Evolutionary conservation across 2,888 invertebrate genomes (phyloP).

Genomic region (Entomobrya multifasciata): DNA sequence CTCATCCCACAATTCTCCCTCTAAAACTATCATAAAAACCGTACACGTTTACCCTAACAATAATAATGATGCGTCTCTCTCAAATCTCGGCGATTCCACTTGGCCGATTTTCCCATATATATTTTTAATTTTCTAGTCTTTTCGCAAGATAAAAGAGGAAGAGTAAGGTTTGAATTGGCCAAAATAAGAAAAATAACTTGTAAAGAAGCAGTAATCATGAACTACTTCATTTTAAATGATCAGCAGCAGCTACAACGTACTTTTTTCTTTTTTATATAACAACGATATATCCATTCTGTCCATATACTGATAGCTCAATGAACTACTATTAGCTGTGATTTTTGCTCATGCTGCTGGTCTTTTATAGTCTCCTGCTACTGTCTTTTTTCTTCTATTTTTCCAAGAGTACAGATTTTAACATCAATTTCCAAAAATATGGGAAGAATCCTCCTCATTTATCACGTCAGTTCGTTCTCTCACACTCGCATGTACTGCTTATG

Average conservation of each 20-base stretch:
- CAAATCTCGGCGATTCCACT: slow-evolving; percentile 56
- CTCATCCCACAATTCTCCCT: neutral
- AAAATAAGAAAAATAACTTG: neutral
- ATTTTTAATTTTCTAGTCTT: slow-evolving; percentile 52
- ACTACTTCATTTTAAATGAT: slow-evolving; percentile 51
- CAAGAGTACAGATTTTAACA: slow-evolving; percentile 1
- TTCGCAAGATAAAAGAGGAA: slow-evolving; percentile 44
- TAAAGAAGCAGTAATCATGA: neutral
- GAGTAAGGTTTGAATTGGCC: neutral
- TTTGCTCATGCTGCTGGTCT: neutral
- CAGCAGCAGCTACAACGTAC: neutral
- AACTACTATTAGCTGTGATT: neutral
- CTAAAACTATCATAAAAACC: slow-evolving; percentile 11
- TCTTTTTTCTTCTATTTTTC: neutral
- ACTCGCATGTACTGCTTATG: neutral
- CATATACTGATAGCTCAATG: neutral
- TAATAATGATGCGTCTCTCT: slow-evolving; percentile 40
- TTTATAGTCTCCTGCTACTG: neutral
- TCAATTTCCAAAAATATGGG: slow-evolving; percentile 62
- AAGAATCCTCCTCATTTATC: slow-evolving; percentile 62
- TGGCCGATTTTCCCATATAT: slow-evolving; percentile 42
- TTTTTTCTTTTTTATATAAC: no score
- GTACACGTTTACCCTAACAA: neutral
- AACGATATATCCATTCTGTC: no score
- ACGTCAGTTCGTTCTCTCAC: slow-evolving; percentile 37